Conservation (phyloP, 30 jellyfish, hydroid and myxozoan genomes). For the Turritopsis dohrnii region DNA sequence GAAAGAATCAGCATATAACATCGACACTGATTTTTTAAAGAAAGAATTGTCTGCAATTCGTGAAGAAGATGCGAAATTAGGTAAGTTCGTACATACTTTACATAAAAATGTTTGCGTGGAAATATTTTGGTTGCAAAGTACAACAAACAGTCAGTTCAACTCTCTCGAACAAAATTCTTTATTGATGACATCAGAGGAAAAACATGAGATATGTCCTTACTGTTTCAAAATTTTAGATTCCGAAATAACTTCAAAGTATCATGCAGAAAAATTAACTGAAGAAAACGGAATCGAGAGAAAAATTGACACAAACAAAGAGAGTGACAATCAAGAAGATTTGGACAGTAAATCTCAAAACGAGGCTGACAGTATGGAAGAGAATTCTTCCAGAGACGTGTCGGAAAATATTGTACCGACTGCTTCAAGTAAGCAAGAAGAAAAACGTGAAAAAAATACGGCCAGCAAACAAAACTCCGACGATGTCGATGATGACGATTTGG, state of each 20-base stretch:
- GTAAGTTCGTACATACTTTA: not conserved
- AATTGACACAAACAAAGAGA: not conserved
- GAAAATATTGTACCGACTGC: not conserved
- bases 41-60: conserved; percentile 27
- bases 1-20: conserved; percentile 4
- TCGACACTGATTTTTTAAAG: conserved; percentile 19
- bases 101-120: not conserved
- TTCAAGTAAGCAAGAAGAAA: not conserved
- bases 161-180: too few species aligned
- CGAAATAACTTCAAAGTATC: not conserved
- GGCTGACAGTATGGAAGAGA: not conserved
- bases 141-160: too few species aligned
- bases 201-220: too few species aligned
- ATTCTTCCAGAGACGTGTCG: not conserved
- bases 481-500: conserved; percentile 28
- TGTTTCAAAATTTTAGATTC: too few species aligned
- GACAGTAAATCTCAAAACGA: not conserved
- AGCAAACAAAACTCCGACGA: conserved; percentile 14
- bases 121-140: too few species aligned
- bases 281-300: not conserved
- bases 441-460: not conserved
- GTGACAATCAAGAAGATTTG: not conserved
- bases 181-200: too few species aligned
- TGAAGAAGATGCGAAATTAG: conserved; percentile 25
- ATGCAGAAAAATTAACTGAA: not conserved